A percentile compares a stretch with the other conserved stretches of the same genome.
Conservation (phyloP, 2,888 invertebrate genomes). For the Trachelus iudaicus region DNA sequence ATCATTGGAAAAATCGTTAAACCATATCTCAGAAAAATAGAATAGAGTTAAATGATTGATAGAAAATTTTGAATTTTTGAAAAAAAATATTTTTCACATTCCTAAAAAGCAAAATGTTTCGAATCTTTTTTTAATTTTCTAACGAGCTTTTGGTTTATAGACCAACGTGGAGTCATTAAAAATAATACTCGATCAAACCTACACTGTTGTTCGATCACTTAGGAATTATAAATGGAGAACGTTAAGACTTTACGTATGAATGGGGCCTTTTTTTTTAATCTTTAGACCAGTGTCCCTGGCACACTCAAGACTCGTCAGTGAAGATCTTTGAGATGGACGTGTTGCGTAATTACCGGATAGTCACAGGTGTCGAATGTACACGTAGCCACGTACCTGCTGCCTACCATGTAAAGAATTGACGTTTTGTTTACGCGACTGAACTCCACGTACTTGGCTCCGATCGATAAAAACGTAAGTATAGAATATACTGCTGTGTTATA, state of each 20-base stretch:
- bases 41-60: not conserved
- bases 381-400: not conserved
- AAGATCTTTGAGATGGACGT: not conserved
- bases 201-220: not conserved
- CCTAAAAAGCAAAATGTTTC: not conserved
- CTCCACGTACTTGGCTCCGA: not conserved
- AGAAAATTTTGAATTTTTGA: not conserved
- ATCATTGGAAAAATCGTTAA: not conserved
- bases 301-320: not conserved
- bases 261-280: not conserved
- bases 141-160: not conserved
- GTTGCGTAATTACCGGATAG: not conserved
- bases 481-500: not conserved
- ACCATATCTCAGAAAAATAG: not conserved
- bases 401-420: not conserved
- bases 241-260: not conserved
- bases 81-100: not conserved
- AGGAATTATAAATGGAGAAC: not conserved
- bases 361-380: not conserved
- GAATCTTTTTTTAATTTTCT: not conserved
- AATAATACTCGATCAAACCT: not conserved
- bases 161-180: not conserved
- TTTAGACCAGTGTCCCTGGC: not conserved
- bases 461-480: not conserved
- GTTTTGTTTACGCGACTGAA: not conserved